Evolutionary conservation across 2,113 vertebrate species (phyloP), one percentile per base, ranked within the genome.

Genomic region (Parotia lawesii): DNA sequence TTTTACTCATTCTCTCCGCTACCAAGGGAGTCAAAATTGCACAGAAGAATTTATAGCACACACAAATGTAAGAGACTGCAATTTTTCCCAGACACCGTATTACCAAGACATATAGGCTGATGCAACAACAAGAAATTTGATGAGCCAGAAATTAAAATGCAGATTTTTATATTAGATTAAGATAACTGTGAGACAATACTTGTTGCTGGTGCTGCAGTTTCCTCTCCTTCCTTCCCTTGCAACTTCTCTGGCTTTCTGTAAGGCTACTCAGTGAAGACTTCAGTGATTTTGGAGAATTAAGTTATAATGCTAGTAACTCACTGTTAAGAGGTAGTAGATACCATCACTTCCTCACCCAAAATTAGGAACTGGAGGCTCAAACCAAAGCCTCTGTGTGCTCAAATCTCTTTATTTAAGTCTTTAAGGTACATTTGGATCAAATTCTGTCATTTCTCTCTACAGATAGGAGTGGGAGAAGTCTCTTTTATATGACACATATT

Each of bases 391-490:
- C 57, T 67, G 33, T 20, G 21, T 33, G 37, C 61, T 64, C 66
- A 25, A 69, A 56, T 38, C 27, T 91, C 35, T 66, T 86, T 65
- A 69, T 65, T 82, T 62, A 88, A 87, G 35, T 51, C 47, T 80
- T 71, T 19, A 25, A 86, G 67, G 72, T 56, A 74, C 69, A 70
- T 66, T 91, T 38, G 38, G 67, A 90, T 90, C 58, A 79, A 91
- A 85, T 80, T 65, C 62, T 93, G 78, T 70, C 87, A 45, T 44
- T 94, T 69, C 64, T 50, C 62, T 78, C 47, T 70, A 31, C 62
- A 75, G 78, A 82, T 3, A 87, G n/a, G 82, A 96, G 90, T 93
- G 82, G 95, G 92, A 94, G 85, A 96, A 94, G 42, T 29, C 61
- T 77, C 58, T 88, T 74, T 40, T 40, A 19, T 17, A 76, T 37